phyloP scores from a whole-genome alignment of 2,888 invertebrate genomes.

The Yponomeuta evonymella region DNA sequence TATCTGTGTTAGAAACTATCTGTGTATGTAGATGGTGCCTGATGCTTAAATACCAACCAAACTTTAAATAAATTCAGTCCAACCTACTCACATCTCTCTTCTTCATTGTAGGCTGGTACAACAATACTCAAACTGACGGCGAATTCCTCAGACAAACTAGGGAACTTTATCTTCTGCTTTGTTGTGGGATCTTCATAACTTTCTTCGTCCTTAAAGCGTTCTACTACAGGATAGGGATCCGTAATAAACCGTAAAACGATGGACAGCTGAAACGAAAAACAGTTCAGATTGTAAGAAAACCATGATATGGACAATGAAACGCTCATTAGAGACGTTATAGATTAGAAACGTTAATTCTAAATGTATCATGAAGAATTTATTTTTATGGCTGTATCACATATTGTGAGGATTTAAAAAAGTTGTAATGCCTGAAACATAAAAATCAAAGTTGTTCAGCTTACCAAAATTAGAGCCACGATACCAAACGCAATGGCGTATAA shows the following conservation, averaged over 20 bases:
- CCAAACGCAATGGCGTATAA: slow-evolving; percentile 32
- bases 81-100: slow-evolving; percentile 84
- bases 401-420: too few species aligned
- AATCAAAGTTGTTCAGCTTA: slow-evolving; percentile 30
- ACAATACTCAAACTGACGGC: slow-evolving; percentile 90
- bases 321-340: too few species aligned
- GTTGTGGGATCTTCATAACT: slow-evolving; percentile 80
- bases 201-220: slow-evolving; percentile 84
- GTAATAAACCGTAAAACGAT: slow-evolving; percentile 77
- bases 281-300: not conserved
- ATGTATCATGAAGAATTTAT: too few species aligned
- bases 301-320: too few species aligned
- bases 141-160: slow-evolving; percentile 82
- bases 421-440: not conserved
- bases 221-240: slow-evolving; percentile 80
- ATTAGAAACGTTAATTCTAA: too few species aligned
- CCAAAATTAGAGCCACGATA: slow-evolving; percentile 33
- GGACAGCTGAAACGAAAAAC: slow-evolving; percentile 71
- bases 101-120: slow-evolving; percentile 98
- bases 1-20: too few species aligned
- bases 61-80: not conserved
- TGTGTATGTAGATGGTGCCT: too few species aligned
- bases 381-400: too few species aligned
- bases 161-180: slow-evolving; percentile 73
- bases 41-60: too few species aligned